These are phyloP conservation scores for Oligia strigilis DNA, from an alignment of 2,888 invertebrate genomes.

Conservation along the genomic window DNA sequence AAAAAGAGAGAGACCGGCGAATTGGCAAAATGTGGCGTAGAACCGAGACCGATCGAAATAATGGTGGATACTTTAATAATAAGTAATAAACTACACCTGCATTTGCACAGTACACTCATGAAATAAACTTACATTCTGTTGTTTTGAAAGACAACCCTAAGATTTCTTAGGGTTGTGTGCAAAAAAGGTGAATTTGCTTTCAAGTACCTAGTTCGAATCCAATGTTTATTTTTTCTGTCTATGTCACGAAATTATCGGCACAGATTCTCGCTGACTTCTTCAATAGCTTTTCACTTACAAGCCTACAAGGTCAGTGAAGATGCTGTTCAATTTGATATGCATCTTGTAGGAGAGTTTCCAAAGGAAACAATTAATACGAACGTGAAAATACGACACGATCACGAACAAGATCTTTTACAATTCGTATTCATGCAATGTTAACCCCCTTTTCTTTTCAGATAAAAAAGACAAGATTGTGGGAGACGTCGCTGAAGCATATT, in stretches of 20 bases:
- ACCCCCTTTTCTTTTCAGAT: not conserved
- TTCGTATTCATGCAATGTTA: too few species aligned
- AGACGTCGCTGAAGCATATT: not conserved
- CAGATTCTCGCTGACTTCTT: not conserved
- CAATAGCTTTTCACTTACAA: not conserved
- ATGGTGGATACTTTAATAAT: too few species aligned
- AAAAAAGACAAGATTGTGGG: not conserved
- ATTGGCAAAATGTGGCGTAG: too few species aligned
- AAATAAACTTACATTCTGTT: not conserved
- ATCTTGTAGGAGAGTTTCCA: not conserved
- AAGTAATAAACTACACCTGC: not conserved
- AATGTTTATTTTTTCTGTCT: not conserved
- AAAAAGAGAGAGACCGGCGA: too few species aligned
- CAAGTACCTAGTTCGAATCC: not conserved
- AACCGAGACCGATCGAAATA: not conserved
- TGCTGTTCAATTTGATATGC: not conserved
- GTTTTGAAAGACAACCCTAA: not conserved
- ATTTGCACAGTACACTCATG: not conserved
- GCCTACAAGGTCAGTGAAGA: not conserved
- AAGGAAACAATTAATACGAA: not conserved
- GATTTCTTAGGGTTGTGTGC: not conserved
- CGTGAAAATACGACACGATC: not conserved
- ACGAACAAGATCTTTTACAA: not conserved
- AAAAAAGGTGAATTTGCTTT: not conserved
- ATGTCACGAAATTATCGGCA: not conserved